Conservation (phyloP, 2,797 vertebrate genomes). For the Mormyrops boulengeri region DNA sequence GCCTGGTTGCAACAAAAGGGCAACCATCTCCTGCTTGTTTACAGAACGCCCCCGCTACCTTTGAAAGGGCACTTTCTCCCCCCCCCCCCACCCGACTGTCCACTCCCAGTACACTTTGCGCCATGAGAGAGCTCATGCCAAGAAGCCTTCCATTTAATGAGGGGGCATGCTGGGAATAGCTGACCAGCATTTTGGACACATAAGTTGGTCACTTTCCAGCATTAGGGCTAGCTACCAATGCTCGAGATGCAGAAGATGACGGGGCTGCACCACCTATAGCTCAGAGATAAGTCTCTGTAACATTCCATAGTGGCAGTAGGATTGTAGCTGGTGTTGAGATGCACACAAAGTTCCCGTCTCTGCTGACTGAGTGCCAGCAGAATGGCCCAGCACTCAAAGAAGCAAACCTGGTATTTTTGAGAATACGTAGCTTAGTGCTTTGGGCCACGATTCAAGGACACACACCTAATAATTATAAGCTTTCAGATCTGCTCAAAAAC, state of each 20-base stretch:
- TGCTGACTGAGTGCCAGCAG: not conserved
- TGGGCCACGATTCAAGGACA: not conserved
- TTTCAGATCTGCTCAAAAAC: not conserved
- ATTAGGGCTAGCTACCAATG: not conserved
- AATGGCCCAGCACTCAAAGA: not conserved
- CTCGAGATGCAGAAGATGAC: not conserved
- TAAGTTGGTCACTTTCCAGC: not conserved
- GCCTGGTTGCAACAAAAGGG: not conserved
- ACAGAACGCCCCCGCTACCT: not conserved
- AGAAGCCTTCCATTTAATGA: not conserved
- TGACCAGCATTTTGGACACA: not conserved
- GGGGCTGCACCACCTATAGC: conserved; percentile 34
- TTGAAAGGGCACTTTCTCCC: not conserved
- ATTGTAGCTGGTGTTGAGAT: conserved; percentile 40
- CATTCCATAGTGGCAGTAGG: conserved; percentile 37
- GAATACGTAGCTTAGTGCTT: not conserved
- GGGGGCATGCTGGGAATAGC: not conserved
- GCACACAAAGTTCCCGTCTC: not conserved
- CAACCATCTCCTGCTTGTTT: not conserved
- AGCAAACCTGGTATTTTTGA: not conserved
- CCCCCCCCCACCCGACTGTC: not conserved
- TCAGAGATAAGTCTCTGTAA: conserved; percentile 39
- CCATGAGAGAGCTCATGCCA: not conserved
- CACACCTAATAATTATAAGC: not conserved
- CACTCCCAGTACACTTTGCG: not conserved